A percentile compares a stretch with the other conserved stretches of the same genome.
Conservation (phyloP, 2,113 vertebrate species). For the Speoplatyrhinus poulsoni region DNA sequence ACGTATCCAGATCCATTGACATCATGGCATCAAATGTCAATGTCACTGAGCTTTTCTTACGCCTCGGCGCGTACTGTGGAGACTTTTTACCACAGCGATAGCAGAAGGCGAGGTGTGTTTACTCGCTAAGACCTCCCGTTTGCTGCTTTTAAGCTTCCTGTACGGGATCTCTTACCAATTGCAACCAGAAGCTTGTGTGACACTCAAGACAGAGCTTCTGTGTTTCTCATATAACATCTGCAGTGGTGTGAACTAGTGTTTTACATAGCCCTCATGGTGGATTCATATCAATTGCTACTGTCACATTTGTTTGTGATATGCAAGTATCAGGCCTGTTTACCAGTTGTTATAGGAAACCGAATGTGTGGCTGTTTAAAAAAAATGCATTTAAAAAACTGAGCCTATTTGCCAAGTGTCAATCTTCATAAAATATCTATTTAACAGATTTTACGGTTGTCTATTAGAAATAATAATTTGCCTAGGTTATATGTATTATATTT, state of each 20-base stretch:
- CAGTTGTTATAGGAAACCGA: background rate
- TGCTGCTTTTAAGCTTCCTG: too few relatives aligned
- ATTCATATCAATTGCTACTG: slow-evolving; percentile 10
- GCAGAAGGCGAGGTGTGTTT: too few relatives aligned
- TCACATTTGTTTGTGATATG: slow-evolving; percentile 21
- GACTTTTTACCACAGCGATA: too few relatives aligned
- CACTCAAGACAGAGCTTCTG: too few relatives aligned
- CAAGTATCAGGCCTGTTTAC: background rate
- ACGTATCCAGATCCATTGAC: too few relatives aligned
- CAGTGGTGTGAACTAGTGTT: background rate
- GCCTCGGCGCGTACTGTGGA: too few relatives aligned
- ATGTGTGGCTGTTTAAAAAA: background rate
- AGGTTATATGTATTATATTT: slow-evolving; percentile 32
- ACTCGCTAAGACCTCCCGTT: too few relatives aligned
- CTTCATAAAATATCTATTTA: slow-evolving; percentile 41
- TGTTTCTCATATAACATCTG: too few relatives aligned
- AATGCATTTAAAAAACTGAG: slow-evolving; percentile 31
- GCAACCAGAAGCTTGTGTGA: too few relatives aligned
- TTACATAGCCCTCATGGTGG: background rate
- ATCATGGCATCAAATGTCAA: too few relatives aligned
- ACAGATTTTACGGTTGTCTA: slow-evolving; percentile 25
- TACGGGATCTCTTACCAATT: too few relatives aligned
- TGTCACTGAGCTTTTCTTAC: too few relatives aligned
- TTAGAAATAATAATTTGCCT: slow-evolving; percentile 17
- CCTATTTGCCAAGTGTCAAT: slow-evolving; percentile 27